A percentile compares a stretch with the other conserved stretches of the same genome.
phyloP scores from a whole-genome alignment of 2,888 invertebrate species.

The Tetropium fuscum region DNA sequence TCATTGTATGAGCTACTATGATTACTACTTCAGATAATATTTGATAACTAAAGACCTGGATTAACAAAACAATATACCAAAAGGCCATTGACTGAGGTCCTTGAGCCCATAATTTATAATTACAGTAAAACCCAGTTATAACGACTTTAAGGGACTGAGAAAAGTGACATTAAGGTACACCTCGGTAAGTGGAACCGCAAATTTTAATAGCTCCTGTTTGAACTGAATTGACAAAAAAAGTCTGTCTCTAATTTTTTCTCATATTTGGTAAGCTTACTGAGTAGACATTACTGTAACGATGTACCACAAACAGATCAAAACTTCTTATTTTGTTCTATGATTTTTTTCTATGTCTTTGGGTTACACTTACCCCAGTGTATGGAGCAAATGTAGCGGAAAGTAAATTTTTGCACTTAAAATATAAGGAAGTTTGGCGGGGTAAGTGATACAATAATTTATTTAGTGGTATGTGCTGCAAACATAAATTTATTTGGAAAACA shows the following conservation, averaged over 20 bases:
- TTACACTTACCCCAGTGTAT: slow-evolving; percentile 10
- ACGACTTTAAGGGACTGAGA: too few relatives aligned
- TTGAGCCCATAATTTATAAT: too few relatives aligned
- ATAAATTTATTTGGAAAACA: background rate
- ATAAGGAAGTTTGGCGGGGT: background rate
- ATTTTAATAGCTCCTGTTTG: slow-evolving; percentile 5
- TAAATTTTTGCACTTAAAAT: slow-evolving; percentile 1
- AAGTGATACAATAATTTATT: slow-evolving; percentile 6
- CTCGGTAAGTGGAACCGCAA: slow-evolving; percentile 12
- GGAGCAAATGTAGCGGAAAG: slow-evolving; percentile 9
- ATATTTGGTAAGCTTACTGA: slow-evolving; percentile 7
- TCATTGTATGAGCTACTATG: too few relatives aligned
- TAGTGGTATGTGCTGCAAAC: background rate
- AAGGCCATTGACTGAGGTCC: too few relatives aligned
- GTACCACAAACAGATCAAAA: background rate
- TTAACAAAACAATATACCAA: too few relatives aligned
- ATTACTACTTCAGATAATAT: too few relatives aligned
- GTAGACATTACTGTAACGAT: slow-evolving; percentile 6
- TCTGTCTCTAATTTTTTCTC: background rate
- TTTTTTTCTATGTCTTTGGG: background rate
- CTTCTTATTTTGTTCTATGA: background rate
- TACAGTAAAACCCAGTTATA: too few relatives aligned
- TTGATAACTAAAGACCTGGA: too few relatives aligned
- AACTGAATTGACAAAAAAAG: slow-evolving; percentile 1
- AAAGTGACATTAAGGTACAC: slow-evolving; percentile 1